Conservation (phyloP, 2,113 vertebrate genomes). For the Numida meleagris region DNA sequence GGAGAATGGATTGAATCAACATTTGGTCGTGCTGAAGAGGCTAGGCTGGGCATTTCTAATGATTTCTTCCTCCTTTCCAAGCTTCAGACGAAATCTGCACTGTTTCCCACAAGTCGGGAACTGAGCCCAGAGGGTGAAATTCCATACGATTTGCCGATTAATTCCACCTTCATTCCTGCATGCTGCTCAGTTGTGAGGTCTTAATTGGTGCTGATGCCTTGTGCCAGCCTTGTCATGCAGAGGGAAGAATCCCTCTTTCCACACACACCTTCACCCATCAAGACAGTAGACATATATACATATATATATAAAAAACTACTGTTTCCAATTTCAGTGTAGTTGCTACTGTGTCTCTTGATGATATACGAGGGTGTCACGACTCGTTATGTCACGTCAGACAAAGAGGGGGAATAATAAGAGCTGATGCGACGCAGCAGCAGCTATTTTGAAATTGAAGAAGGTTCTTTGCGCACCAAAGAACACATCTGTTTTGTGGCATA, state of each 20-base stretch:
- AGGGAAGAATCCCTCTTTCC: not conserved
- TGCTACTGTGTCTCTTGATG: not conserved
- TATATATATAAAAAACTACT: not conserved
- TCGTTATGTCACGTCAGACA: not conserved
- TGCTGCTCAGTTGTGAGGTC: not conserved
- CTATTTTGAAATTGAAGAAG: constrained; percentile 15
- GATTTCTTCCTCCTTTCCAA: not conserved
- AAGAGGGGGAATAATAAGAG: constrained; percentile 19
- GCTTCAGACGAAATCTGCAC: not conserved
- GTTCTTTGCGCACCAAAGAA: constrained; percentile 68
- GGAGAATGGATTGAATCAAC: not conserved
- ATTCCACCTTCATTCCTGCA: not conserved
- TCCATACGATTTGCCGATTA: not conserved
- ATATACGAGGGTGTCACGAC: constrained; percentile 44
- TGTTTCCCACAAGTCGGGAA: not conserved
- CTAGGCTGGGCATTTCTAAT: not conserved
- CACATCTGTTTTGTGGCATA: constrained; percentile 81
- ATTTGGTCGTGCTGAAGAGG: not conserved
- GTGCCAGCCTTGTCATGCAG: not conserved
- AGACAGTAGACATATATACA: not conserved
- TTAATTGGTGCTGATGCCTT: not conserved
- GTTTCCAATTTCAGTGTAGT: not conserved
- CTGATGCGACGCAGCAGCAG: constrained; percentile 60
- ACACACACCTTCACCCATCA: not conserved
- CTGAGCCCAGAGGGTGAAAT: constrained; percentile 18